These are phyloP conservation scores for Dromaius novaehollandiae DNA, from an alignment of 2,113 vertebrate genomes.

Conservation along the genomic window DNA sequence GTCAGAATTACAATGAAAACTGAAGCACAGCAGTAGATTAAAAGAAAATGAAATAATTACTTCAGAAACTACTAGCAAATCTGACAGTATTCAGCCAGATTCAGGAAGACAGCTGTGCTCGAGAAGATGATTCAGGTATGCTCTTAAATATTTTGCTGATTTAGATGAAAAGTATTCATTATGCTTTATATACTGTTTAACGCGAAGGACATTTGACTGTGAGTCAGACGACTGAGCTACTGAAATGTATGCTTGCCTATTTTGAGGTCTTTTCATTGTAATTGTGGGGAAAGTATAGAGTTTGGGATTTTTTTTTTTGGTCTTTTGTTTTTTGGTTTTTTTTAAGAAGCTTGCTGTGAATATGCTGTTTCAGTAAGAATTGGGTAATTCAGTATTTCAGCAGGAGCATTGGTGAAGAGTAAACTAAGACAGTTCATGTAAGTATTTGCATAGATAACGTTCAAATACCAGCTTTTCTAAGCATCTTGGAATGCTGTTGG, in stretches of 20 bases:
- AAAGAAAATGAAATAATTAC: neutral
- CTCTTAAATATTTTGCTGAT: neutral
- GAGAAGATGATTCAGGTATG: neutral
- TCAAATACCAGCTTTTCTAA: neutral
- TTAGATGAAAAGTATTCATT: neutral
- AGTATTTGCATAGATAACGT: neutral
- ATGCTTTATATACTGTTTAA: neutral
- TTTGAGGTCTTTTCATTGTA: neutral
- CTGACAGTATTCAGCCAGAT: neutral
- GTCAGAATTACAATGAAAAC: neutral
- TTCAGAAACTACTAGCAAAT: neutral
- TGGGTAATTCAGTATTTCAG: neutral
- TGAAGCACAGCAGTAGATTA: neutral
- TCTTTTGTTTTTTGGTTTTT: neutral
- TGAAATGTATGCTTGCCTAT: neutral
- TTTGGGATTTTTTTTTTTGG: neutral
- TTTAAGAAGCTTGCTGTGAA: neutral
- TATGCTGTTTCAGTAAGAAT: neutral
- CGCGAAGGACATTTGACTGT: neutral
- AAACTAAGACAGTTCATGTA: neutral
- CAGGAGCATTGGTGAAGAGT: neutral
- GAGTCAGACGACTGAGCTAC: neutral
- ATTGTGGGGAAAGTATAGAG: neutral
- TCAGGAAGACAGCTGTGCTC: neutral
- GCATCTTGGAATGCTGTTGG: neutral